Evolutionary conservation across 2,888 invertebrate species (phyloP).

Genomic region (Brachylomia viminalis): DNA sequence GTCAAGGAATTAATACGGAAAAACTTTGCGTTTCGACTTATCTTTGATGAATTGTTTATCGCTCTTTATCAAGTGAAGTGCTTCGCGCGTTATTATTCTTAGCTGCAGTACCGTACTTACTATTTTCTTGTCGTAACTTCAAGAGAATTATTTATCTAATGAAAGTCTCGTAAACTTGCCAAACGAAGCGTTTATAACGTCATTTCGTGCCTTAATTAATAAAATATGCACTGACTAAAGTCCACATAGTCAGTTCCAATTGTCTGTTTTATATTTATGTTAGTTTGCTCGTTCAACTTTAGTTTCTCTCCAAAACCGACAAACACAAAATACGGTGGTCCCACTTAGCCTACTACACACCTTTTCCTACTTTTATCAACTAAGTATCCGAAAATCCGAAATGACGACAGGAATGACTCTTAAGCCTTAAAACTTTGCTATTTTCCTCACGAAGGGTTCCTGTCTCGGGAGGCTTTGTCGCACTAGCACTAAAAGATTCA

Average conservation of each 20-base stretch:
- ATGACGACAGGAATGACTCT: conserved; percentile 69
- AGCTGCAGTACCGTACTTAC: conserved; percentile 18
- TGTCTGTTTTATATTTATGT: conserved; percentile 10
- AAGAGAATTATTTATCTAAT: conserved; percentile 44
- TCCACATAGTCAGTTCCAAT: conserved; percentile 16
- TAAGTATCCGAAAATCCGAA: conserved; percentile 62
- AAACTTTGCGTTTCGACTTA: conserved; percentile 59
- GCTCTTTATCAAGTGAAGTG: conserved; percentile 24
- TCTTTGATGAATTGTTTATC: conserved; percentile 57
- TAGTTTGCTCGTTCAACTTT: background rate
- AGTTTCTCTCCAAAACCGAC: background rate
- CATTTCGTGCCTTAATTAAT: conserved; percentile 39
- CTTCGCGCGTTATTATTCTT: conserved; percentile 31
- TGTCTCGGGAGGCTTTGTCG: conserved; percentile 67
- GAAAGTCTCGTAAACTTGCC: conserved; percentile 43
- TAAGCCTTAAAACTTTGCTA: conserved; percentile 69
- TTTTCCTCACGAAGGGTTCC: conserved; percentile 69
- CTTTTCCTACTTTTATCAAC: conserved; percentile 57
- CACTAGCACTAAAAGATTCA: conserved; percentile 71
- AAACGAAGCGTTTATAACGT: conserved; percentile 37
- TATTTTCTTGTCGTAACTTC: conserved; percentile 48
- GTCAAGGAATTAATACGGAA: conserved; percentile 67
- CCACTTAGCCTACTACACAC: conserved; percentile 24
- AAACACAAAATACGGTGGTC: conserved; percentile 24
- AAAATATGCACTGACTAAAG: conserved; percentile 18